Evolutionary conservation across 2,888 invertebrate genomes (phyloP).

Genomic region (Netelia melanura): DNA sequence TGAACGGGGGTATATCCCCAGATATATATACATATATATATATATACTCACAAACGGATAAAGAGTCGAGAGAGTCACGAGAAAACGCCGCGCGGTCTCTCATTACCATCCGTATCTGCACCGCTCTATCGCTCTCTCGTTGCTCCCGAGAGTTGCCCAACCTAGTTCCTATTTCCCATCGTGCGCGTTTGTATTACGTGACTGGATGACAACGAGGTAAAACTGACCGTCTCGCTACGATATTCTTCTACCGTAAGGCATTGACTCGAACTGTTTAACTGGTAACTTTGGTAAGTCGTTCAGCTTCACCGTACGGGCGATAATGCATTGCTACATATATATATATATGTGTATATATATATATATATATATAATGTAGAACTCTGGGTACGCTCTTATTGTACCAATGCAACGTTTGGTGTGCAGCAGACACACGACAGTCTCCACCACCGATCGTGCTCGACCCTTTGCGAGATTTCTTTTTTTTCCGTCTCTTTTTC

Average conservation of each 20-base stretch:
- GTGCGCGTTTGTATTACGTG: slow-evolving; percentile 44
- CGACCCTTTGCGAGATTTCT: slow-evolving; percentile 64
- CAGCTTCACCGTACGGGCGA: slow-evolving; percentile 29
- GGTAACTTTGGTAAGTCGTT: slow-evolving; percentile 9
- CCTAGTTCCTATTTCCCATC: slow-evolving; percentile 81
- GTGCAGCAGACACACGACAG: slow-evolving; percentile 59
- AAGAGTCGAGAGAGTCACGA: slow-evolving; percentile 65
- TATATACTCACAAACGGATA: neutral
- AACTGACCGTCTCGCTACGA: slow-evolving; percentile 14
- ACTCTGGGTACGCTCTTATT: slow-evolving; percentile 21
- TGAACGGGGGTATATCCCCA: slow-evolving; percentile 38
- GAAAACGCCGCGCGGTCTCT: slow-evolving; percentile 74
- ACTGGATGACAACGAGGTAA: slow-evolving; percentile 17
- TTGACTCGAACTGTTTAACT: neutral
- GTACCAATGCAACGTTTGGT: slow-evolving; percentile 49
- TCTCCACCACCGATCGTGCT: slow-evolving; percentile 60
- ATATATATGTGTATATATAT: neutral
- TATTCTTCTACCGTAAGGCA: neutral
- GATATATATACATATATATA: neutral
- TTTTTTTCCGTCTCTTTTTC: slow-evolving; percentile 26
- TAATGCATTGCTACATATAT: neutral
- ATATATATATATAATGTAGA: neutral
- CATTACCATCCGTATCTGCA: slow-evolving; percentile 82
- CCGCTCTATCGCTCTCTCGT: slow-evolving; percentile 75
- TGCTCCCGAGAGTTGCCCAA: slow-evolving; percentile 72